These are phyloP conservation scores for Hedychridium roseum DNA, from an alignment of 2,888 invertebrate species.

Conservation along the genomic window DNA sequence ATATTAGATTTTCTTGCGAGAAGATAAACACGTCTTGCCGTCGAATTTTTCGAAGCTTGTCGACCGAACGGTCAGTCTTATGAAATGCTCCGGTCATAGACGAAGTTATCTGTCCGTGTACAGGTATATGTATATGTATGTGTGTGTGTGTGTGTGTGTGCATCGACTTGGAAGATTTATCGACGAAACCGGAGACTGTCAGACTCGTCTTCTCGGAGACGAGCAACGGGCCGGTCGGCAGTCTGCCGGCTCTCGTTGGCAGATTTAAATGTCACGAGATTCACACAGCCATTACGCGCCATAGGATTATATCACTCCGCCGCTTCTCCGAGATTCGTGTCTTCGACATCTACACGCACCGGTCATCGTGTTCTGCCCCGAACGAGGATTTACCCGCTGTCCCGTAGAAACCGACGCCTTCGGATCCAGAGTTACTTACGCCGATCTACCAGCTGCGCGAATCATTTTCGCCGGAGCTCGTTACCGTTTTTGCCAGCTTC, in stretches of 20 bases:
- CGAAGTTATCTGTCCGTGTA: no score
- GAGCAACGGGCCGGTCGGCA: conserved; percentile 28
- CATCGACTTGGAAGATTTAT: conserved; percentile 17
- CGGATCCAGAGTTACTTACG: no score
- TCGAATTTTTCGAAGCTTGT: no score
- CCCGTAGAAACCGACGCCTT: no score
- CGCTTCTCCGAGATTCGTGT: conserved; percentile 13
- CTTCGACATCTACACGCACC: neutral
- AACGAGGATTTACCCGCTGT: no score
- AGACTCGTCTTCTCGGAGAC: conserved; percentile 31
- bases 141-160: neutral
- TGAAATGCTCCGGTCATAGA: conserved; percentile 8
- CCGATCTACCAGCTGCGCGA: no score
- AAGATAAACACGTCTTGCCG: no score
- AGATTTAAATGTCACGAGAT: conserved; percentile 57
- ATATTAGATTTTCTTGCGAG: no score
- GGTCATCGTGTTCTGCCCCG: no score
- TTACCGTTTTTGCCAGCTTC: no score
- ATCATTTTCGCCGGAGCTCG: no score
- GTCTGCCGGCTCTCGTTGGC: conserved; percentile 24
- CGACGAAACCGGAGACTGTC: conserved; percentile 23
- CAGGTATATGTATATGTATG: conserved; percentile 3
- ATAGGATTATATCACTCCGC: conserved; percentile 41
- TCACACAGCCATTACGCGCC: conserved; percentile 56
- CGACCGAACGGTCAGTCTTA: no score